Evolutionary conservation across 2,797 vertebrate species (phyloP).

Genomic region (Sebastolobus alascanus): DNA sequence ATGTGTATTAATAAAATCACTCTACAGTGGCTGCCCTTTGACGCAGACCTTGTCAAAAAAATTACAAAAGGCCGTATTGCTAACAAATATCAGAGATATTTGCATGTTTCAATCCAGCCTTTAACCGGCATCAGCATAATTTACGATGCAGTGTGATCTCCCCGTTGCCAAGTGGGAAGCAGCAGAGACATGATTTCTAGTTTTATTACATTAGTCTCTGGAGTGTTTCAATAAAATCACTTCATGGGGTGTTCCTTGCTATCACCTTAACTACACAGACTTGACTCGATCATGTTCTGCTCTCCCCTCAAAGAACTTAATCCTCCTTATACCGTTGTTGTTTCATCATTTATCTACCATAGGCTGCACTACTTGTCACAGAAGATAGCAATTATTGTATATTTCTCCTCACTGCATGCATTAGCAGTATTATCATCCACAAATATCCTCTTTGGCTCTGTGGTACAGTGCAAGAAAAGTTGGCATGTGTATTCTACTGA

Average conservation of each 20-base stretch:
- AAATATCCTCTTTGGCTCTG: background rate
- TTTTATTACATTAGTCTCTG: slow-evolving; percentile 37
- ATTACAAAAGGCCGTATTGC: background rate
- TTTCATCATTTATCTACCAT: slow-evolving; percentile 40
- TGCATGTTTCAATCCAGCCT: background rate
- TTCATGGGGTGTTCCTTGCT: slow-evolving; percentile 2
- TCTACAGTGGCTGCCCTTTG: slow-evolving; percentile 22
- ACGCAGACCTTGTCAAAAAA: slow-evolving; percentile 22
- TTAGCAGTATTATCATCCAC: background rate
- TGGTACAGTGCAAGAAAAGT: background rate
- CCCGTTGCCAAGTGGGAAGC: background rate
- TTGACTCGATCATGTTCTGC: slow-evolving; percentile 50
- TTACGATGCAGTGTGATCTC: background rate
- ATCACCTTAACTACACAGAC: slow-evolving; percentile 21
- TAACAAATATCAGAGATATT: slow-evolving; percentile 11
- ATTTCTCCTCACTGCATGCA: slow-evolving; percentile 13
- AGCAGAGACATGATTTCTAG: slow-evolving; percentile 23
- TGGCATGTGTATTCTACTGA: background rate
- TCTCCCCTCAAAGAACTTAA: slow-evolving; percentile 38
- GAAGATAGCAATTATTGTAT: slow-evolving; percentile 36
- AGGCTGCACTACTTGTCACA: slow-evolving; percentile 8
- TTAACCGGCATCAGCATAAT: background rate
- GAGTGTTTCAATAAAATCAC: slow-evolving; percentile 24
- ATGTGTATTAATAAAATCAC: slow-evolving; percentile 42
- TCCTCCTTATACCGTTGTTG: slow-evolving; percentile 10